Evolutionary conservation across 2,888 invertebrate species (phyloP).

Genomic region (Pogonocherus hispidulus): DNA sequence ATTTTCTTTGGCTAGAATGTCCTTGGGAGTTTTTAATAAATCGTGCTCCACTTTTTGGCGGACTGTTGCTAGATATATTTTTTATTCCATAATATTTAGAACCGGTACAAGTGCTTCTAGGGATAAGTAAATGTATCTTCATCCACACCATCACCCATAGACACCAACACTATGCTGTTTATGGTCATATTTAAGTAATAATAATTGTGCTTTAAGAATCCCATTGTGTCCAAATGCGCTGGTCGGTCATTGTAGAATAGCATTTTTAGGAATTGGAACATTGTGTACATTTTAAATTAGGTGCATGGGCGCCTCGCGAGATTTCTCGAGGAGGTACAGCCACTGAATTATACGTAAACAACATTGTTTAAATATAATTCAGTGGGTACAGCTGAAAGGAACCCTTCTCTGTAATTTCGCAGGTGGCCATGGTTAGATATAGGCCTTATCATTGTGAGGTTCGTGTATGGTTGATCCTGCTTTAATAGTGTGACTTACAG

Average conservation of each 20-base stretch:
- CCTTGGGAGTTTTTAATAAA: too few relatives aligned
- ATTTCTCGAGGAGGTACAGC: not conserved
- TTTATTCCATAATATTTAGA: conserved; percentile 38
- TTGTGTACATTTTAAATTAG: conserved; percentile 54
- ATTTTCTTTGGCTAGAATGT: too few relatives aligned
- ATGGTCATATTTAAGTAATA: conserved; percentile 49
- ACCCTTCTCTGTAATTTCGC: not conserved
- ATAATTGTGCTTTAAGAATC: conserved; percentile 54
- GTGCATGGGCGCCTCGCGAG: not conserved
- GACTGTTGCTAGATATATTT: not conserved
- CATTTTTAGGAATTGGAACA: conserved; percentile 51
- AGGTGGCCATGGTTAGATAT: conserved; percentile 39
- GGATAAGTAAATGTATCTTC: conserved; percentile 45
- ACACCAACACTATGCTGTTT: conserved; percentile 39
- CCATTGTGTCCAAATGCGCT: conserved; percentile 50
- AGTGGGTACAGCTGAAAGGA: not conserved
- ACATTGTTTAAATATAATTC: too few relatives aligned
- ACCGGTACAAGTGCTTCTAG: conserved; percentile 49
- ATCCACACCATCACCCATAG: conserved; percentile 30
- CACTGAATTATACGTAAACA: too few relatives aligned
- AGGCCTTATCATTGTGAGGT: conserved; percentile 49
- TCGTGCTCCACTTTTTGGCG: not conserved
- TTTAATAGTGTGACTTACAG: not conserved
- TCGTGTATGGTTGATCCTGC: conserved; percentile 15
- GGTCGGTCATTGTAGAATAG: conserved; percentile 47